These are phyloP conservation scores for Grammomys dolichurus DNA, from an alignment of 2,113 vertebrate species.

Conservation along the genomic window DNA sequence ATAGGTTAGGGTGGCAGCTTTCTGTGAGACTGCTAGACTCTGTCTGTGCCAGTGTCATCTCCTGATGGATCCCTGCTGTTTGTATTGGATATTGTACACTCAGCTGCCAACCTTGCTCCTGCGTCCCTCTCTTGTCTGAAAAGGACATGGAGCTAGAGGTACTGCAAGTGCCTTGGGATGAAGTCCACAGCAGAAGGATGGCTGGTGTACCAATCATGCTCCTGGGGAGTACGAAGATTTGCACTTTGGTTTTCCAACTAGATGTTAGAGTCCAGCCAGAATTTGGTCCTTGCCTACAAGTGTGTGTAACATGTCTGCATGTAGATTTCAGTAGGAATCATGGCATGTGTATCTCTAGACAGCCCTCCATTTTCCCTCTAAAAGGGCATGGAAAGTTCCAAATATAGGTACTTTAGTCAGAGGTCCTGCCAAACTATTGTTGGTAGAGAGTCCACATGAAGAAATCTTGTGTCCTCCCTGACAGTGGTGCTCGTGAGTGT, in stretches of 20 bases:
- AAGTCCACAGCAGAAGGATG: background rate
- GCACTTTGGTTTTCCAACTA: background rate
- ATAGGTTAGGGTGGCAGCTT: background rate
- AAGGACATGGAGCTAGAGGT: background rate
- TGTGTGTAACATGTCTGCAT: fast-evolving
- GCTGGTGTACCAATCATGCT: background rate
- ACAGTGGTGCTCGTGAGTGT: background rate
- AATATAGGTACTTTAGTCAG: background rate
- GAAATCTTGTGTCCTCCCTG: background rate
- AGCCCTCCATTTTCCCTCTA: background rate
- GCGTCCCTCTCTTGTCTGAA: background rate
- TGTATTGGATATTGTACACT: background rate
- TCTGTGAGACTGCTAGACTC: background rate
- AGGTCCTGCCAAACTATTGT: background rate
- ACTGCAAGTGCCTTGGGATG: background rate
- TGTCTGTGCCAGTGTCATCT: background rate
- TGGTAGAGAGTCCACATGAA: background rate
- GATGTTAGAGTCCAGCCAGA: background rate
- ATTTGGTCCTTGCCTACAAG: background rate
- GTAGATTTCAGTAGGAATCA: background rate
- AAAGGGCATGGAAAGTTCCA: background rate
- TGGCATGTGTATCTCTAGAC: background rate
- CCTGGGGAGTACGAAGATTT: background rate
- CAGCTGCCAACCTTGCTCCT: fast-evolving
- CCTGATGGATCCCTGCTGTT: background rate